A percentile compares a stretch with the other conserved stretches of the same genome.
Evolutionary conservation across 2,888 invertebrate species (phyloP).

Genomic region (Synergus umbraculus): DNA sequence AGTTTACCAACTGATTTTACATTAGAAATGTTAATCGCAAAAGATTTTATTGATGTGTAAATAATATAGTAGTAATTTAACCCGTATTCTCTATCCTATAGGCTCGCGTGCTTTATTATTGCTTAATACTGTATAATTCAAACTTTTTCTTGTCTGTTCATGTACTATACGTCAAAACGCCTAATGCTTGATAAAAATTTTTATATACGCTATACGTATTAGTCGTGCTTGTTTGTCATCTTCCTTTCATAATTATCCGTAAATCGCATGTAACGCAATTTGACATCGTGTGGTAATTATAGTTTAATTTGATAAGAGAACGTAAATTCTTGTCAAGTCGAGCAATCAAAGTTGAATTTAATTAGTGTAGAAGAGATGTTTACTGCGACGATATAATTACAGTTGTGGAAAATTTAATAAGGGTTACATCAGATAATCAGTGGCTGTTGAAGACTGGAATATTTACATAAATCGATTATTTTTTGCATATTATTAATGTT

Average conservation of each 20-base stretch:
- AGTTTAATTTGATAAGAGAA: conserved; percentile 19
- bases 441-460: not conserved
- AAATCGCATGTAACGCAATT: not conserved
- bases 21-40: no score
- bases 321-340: not conserved
- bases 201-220: not conserved
- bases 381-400: conserved; percentile 6
- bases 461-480: not conserved
- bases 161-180: not conserved
- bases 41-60: no score
- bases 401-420: not conserved
- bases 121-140: not conserved
- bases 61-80: not conserved
- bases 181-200: not conserved
- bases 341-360: conserved; percentile 19
- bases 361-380: conserved; percentile 11
- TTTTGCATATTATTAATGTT: no score
- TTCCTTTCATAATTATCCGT: not conserved
- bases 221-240: conserved; percentile 5
- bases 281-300: conserved; percentile 3
- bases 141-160: not conserved
- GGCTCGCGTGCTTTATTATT: not conserved
- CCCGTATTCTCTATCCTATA: no score
- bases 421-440: conserved; percentile 8
- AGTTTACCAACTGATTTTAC: conserved; percentile 6